Base-by-base conservation (phyloP, 2,113 vertebrate species). In the Gallinago jamesoni region DNA sequence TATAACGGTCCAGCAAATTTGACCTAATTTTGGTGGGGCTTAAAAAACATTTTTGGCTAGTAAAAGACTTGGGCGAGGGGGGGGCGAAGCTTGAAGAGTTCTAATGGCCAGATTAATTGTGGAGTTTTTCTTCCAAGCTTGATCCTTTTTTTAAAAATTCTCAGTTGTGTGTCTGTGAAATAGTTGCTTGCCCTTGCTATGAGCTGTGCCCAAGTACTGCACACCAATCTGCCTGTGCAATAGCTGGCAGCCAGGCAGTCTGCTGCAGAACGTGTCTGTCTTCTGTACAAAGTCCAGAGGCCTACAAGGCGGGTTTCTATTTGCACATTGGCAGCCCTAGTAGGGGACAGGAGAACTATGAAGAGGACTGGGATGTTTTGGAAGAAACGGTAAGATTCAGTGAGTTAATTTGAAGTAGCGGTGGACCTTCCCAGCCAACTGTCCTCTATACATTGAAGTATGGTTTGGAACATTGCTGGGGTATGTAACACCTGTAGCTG, bases 381-480 rank as follows among this genome's bases (percentile, higher is more conserved):
- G 48, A 85, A 89, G 60, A 79, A 48, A 8, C 27, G 59, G 15
- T 84, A 43, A 73, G 52, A 56, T 86, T 63, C 30, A 10, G 23
- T 4, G 39, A 62, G 35, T 31, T 67, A 68, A 56, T 48, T 2
- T 64, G 64, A 63, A 62, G 43, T 2, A 60, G 33, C 22, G 23
- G 9, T 23, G 63, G 69, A 17, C 11, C 7, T 64, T 10, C 53
- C 23, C 66, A 37, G 35, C 9, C 45, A 57, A 6, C 21, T 2
- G 0, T 27, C 43, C 67, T 50, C n/a, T 39, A 5, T 20, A 3
- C 7, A 2, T 19, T 22, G 35, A 12, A 22, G 25, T 3, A 10
- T 2, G 1, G 27, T 59, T 68, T 64, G 30, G 27, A 5, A 21
- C 48, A 24, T 31, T 67, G 37, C 39, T 84, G 47, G 47, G 6